phyloP scores from a whole-genome alignment of 2,797 vertebrate species.

The Tamandua tetradactyla region DNA sequence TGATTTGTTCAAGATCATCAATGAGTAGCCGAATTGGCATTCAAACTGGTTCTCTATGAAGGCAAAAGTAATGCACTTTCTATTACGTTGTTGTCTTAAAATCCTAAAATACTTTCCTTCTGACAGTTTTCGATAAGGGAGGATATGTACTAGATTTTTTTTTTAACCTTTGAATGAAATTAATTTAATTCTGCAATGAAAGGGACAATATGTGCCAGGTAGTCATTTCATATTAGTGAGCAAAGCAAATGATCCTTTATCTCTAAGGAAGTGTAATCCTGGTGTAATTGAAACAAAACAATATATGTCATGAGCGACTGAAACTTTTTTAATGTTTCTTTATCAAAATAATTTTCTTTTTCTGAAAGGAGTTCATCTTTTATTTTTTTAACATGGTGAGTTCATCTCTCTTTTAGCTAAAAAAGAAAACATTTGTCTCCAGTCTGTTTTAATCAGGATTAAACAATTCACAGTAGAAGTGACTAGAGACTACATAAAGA shows the following conservation, averaged over 20 bases:
- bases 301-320: not conserved
- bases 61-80: not conserved
- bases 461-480: not conserved
- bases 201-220: not conserved
- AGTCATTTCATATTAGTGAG: not conserved
- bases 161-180: not conserved
- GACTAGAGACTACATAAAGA: not conserved
- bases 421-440: not conserved
- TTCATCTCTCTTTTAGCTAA: not conserved
- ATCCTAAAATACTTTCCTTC: not conserved
- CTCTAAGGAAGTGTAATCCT: not conserved
- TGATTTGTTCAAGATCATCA: not conserved
- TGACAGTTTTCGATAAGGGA: not conserved
- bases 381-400: not conserved
- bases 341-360: not conserved
- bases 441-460: not conserved
- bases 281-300: not conserved
- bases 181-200: not conserved
- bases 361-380: not conserved
- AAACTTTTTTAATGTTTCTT: not conserved
- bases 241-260: not conserved
- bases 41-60: not conserved
- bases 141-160: not conserved
- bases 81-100: not conserved
- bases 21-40: not conserved